Base-by-base conservation (phyloP, 2,888 invertebrate species). In the Drosophila robusta region DNA sequence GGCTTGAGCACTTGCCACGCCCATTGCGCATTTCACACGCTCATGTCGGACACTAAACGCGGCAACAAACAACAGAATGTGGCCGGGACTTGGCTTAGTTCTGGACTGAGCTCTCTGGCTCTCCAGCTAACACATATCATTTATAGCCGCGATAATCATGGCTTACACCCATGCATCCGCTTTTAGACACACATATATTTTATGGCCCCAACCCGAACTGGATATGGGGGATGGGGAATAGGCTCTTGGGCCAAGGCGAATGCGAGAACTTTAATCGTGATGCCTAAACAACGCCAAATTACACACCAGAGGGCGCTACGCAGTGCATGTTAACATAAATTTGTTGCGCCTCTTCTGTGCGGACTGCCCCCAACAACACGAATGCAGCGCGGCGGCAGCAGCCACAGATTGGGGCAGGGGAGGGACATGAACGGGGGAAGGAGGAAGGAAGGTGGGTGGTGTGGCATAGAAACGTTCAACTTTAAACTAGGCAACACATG, bases 291-390 rank as follows among this genome's bases (percentile, higher is more conserved):
- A 87, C 89, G 69, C 87, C 78, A 90, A 90, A 90, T 90, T 90
- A 90, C 81, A 90, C 79, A 90, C 90, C 84, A 83, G 90, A 84
- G 90, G 90, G 90, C 87, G 86, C 86, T 86, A 89, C 88, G 89
- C 86, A 88, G 75, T 55, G 61, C 88, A 86, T 89, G 89, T 86
- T 89, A 89, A 89, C 89, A 86, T 86, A 88, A 86, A 89, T 86
- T 86, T 89, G 72, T 75, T 85, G 89, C 69, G 70, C 70, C 79
- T 84, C 78, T 69, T 70, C 71, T 69, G 78, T 69, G 60, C 24
- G 62, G 47, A 65, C 54, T 60, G 75, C 78, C 79, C 70, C 56
- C 70, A 55, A 61, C 34, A 22, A 29, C 46, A 14, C 29, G 42
- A 46, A 8, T 36, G 14, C 8, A 38, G 51, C 29, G 9, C 2